These are phyloP conservation scores for Cyclargus thomasi DNA, from an alignment of 1,140 invertebrate genomes.

Conservation along the genomic window DNA sequence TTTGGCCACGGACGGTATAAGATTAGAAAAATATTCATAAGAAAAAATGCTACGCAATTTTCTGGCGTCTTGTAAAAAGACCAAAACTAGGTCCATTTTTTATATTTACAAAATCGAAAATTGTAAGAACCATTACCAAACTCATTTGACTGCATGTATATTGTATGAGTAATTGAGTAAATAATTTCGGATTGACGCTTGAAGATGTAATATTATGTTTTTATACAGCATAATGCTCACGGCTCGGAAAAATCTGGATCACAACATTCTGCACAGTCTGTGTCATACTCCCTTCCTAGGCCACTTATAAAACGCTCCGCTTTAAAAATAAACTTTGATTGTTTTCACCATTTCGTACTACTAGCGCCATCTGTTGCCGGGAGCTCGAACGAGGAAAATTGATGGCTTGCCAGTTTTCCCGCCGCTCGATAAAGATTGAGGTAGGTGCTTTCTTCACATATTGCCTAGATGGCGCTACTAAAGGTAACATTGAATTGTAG, in stretches of 20 bases:
- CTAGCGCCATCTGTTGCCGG: constrained; percentile 44
- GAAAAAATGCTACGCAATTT: too few species aligned
- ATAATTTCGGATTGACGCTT: too few species aligned
- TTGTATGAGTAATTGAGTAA: too few species aligned
- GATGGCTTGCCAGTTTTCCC: constrained; percentile 27
- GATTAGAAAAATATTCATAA: too few species aligned
- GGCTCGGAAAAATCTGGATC: constrained; percentile 42
- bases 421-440: constrained; percentile 22
- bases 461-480: constrained; percentile 28
- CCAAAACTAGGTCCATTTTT: too few species aligned
- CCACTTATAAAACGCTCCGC: constrained; percentile 60
- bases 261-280: constrained; percentile 37
- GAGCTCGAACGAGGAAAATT: neutral
- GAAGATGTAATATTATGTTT: neutral
- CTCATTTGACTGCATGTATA: too few species aligned
- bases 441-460: constrained; percentile 17
- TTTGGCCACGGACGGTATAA: too few species aligned
- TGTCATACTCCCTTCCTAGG: constrained; percentile 54
- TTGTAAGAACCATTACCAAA: too few species aligned
- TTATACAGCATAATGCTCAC: neutral
- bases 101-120: too few species aligned
- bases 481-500: neutral
- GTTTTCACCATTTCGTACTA: constrained; percentile 33
- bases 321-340: constrained; percentile 58
- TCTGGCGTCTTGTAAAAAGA: too few species aligned